Evolutionary conservation across 2,797 vertebrate genomes (phyloP), one percentile per base, ranked within the genome.

Genomic region (Euthynnus affinis): DNA sequence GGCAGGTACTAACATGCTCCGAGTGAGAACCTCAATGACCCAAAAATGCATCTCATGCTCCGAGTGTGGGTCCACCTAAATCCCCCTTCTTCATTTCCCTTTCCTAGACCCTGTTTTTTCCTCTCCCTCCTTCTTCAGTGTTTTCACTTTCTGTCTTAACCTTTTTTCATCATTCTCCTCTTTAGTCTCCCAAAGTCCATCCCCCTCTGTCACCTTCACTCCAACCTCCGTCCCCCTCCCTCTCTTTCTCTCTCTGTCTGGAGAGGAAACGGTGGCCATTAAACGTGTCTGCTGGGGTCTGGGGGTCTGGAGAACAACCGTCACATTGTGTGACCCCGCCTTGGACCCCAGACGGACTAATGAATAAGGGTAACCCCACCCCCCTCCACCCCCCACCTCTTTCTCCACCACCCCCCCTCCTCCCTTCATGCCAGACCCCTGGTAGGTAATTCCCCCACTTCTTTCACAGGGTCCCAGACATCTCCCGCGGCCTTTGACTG

Each of bases 341-440:
- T 91, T 94, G 92, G 93, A 93, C 94, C 92, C 92, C 92, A 93
- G 91, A 93, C 92, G 90, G 92, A 94, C 93, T 93, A 93, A 94
- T 93, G 94, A 93, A 94, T 93, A 91, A 94, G 91, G 89, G 87
- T 92, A 85, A 76, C 88, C 86, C 87, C 80, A 14, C 74, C 59
- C 68, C 61, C 68, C 29, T 6, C 29, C 29, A 5, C 59, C 68
- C 61, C 68, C 57, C 52, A 69, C 80, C 77, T 67, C 83, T 79
- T 87, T 92, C 87, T 83, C 79, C 71, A 67, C 51, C 65, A 22
- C 52, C 67, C 71, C 79, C 32, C 60, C 74, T 25, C 55, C 67
- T 70, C 78, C 46, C 85, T 79, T 90, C 87, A 88, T 92, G 84
- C 91, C 90, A 93, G 92, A 92, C 92, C 91, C 90, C 92, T 85